Conservation (phyloP, 2,888 invertebrate genomes). For the Dryomyza anilis region DNA sequence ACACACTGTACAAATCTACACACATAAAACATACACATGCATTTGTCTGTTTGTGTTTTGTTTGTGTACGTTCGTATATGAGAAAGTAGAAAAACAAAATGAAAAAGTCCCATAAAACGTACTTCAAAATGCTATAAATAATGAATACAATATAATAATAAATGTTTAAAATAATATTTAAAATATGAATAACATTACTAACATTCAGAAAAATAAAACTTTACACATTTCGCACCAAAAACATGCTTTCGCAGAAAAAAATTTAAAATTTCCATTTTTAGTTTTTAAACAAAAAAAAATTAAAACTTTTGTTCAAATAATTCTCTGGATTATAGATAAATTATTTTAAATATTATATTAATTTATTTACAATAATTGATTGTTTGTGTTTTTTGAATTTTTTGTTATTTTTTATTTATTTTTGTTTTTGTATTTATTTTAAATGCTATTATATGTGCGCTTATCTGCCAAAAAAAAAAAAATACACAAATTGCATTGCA, state of each 20-base stretch:
- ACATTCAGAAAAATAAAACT: background rate
- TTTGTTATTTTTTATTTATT: constrained; percentile 11
- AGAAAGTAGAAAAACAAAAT: background rate
- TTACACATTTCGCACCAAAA: background rate
- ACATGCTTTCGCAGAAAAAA: background rate
- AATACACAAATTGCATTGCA: constrained; percentile 18
- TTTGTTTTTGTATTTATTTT: background rate
- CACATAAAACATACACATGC: constrained; percentile 44
- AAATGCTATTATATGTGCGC: background rate
- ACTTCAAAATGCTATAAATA: no score
- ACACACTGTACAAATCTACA: constrained; percentile 46
- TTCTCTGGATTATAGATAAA: no score
- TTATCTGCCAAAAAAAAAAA: no score
- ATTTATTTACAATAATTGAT: background rate
- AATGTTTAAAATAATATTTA: background rate
- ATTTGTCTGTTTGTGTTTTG: constrained; percentile 41
- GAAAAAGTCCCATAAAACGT: background rate
- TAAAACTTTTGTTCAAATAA: no score
- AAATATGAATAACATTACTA: background rate
- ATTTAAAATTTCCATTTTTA: no score
- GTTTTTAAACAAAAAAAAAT: no score
- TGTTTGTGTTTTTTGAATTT: background rate
- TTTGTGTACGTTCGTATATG: constrained; percentile 49
- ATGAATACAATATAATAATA: background rate
- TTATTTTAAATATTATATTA: background rate